Conservation (phyloP, 2,888 invertebrate species). For the Tinea semifulvella region DNA sequence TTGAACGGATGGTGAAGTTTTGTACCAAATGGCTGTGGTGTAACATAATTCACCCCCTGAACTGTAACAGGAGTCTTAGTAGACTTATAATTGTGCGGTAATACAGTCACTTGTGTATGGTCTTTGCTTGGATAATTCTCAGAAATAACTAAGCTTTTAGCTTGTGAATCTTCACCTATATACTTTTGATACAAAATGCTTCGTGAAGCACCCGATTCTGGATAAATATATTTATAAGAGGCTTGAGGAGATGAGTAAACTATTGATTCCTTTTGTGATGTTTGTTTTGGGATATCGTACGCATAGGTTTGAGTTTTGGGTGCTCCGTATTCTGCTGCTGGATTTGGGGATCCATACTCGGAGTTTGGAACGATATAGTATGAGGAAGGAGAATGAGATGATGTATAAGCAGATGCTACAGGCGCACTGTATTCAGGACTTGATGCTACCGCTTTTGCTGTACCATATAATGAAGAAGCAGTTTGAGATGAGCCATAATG, state of each 20-base stretch:
- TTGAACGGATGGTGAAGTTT: slow-evolving; percentile 50
- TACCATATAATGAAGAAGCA: background rate
- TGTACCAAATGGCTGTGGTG: slow-evolving; percentile 42
- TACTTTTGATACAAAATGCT: slow-evolving; percentile 41
- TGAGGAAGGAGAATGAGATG: too few relatives aligned
- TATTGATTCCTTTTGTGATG: slow-evolving; percentile 31
- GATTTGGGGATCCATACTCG: background rate
- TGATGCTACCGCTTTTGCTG: background rate
- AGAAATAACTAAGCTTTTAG: slow-evolving; percentile 41
- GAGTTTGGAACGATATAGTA: background rate
- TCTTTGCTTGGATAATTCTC: slow-evolving; percentile 68
- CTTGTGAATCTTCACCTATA: slow-evolving; percentile 29
- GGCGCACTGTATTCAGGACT: background rate
- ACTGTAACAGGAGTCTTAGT: slow-evolving; percentile 29
- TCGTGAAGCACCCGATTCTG: slow-evolving; percentile 29
- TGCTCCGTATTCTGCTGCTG: slow-evolving; percentile 15
- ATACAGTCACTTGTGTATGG: slow-evolving; percentile 66
- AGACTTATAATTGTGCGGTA: slow-evolving; percentile 40
- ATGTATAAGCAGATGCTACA: too few relatives aligned
- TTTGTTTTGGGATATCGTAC: slow-evolving; percentile 31
- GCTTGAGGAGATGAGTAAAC: slow-evolving; percentile 27
- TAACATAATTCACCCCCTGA: slow-evolving; percentile 53
- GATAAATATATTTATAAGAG: slow-evolving; percentile 22
- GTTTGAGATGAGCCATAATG: background rate
- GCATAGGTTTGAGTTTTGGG: slow-evolving; percentile 25